Evolutionary conservation across 2,797 vertebrate genomes (phyloP).

Genomic region (Hybognathus amarus): DNA sequence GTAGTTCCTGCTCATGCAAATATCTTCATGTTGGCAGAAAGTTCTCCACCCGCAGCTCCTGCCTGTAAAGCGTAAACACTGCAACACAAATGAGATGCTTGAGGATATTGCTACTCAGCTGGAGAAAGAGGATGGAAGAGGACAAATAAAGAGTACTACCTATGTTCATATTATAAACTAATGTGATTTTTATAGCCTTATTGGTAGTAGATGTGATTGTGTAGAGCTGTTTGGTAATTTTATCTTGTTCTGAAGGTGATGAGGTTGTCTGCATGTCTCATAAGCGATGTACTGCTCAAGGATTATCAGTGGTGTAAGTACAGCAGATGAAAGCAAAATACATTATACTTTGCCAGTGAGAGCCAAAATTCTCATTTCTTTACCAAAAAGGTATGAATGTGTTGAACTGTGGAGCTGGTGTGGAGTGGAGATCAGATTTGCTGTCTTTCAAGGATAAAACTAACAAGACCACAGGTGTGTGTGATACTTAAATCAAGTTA

Average conservation of each 20-base stretch:
- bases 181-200: background rate
- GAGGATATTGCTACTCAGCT: conserved; percentile 63
- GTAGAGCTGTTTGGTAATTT: background rate
- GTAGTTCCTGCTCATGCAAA: background rate
- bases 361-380: background rate
- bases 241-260: conserved; percentile 66
- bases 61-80: conserved; percentile 41
- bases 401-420: conserved; percentile 52
- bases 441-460: background rate
- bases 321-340: conserved; percentile 3
- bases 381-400: conserved; percentile 66
- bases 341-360: background rate
- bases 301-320: conserved; percentile 80
- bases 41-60: conserved; percentile 64
- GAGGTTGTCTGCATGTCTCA: conserved; percentile 66
- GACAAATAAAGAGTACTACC: conserved; percentile 65
- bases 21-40: conserved; percentile 63
- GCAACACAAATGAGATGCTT: conserved; percentile 53
- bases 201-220: background rate
- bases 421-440: conserved; percentile 13
- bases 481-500: too few relatives aligned
- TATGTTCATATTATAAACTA: background rate
- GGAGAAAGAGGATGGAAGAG: conserved; percentile 65
- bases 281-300: conserved; percentile 65
- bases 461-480: conserved; percentile 25